phyloP scores from a whole-genome alignment of 1,140 invertebrate genomes.

The Dreissena rostriformis region DNA sequence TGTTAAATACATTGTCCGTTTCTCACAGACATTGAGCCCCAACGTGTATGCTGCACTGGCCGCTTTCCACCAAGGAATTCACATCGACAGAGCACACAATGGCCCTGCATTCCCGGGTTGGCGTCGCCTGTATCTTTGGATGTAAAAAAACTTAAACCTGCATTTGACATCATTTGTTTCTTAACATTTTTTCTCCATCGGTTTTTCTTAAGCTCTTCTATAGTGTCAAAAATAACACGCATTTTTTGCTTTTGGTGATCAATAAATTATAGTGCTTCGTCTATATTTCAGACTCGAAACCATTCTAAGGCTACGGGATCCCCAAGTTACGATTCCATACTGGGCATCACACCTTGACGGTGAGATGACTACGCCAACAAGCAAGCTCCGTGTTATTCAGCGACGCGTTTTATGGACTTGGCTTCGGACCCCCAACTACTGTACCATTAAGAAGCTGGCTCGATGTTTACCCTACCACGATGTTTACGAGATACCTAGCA shows the following conservation, averaged over 20 bases:
- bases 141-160: constrained; percentile 39
- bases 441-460: constrained; percentile 76
- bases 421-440: constrained; percentile 75
- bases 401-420: too few species aligned
- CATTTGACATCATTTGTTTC: too few species aligned
- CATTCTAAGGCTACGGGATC: constrained; percentile 28
- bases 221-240: too few species aligned
- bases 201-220: too few species aligned
- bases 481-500: constrained; percentile 45
- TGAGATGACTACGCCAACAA: constrained; percentile 66
- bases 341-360: constrained; percentile 76
- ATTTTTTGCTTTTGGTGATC: too few species aligned
- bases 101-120: constrained; percentile 30
- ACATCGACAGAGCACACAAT: constrained; percentile 29
- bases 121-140: constrained; percentile 44
- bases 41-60: constrained; percentile 27
- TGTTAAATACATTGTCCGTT: too few species aligned
- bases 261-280: neutral
- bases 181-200: too few species aligned
- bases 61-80: constrained; percentile 6
- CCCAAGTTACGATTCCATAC: constrained; percentile 72
- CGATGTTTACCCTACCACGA: neutral
- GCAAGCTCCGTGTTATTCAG: constrained; percentile 77
- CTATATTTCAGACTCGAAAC: constrained; percentile 33
- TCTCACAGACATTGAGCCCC: constrained; percentile 22